Evolutionary conservation across 2,888 invertebrate species (phyloP), one percentile per base, ranked within the genome.

Genomic region (Phymatocera aterrima): DNA sequence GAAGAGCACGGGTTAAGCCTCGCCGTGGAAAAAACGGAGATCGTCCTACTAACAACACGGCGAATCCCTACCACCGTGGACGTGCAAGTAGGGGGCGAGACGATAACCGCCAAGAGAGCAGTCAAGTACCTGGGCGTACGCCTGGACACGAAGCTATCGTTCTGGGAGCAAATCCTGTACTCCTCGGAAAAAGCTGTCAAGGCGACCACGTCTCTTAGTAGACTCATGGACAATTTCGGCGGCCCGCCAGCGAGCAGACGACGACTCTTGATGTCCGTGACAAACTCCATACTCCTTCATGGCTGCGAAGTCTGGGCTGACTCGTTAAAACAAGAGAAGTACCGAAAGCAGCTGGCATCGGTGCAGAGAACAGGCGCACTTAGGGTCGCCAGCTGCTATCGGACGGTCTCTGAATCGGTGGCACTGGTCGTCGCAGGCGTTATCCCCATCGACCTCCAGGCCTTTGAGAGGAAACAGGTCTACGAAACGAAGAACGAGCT

Each of bases 221-320:
- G 82, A 46, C 78, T 84, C 1, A 83, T 84, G 83, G 80, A 82
- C 0, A 84, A 85, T 34, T 54, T 81, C 18, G 80, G 81, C 24
- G 82, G 84, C 1, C 82, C 81, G 12, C 46, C 18, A 12, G 18
- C 65, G 8, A 78, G 79, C 28, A 80, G 72, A 40, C 81, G 82
- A 43, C 57, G 34, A 40, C 78, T 83, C 12, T 78, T 83, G 3
- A 51, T 81, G 37, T 54, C 77, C 0, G 83, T 82, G 2, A 74
- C 75, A n/a, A 79, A 78, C 15, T 84, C 83, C 3, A 79, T 82
- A 4, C 74, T 82, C n/a, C 78, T 82, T 34, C 82, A 83, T 46
- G 81, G 81, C 10, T 78, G 75, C 68, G 74, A 79, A 57, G 64
- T 82, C 8, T 79, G 79, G 81, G 80, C 65, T 4, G 77, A 75